Percentiles rank a stretch among this genome's conserved stretches.
phyloP scores from a whole-genome alignment of 2,113 vertebrate genomes.

The Tauraco erythrolophus region DNA sequence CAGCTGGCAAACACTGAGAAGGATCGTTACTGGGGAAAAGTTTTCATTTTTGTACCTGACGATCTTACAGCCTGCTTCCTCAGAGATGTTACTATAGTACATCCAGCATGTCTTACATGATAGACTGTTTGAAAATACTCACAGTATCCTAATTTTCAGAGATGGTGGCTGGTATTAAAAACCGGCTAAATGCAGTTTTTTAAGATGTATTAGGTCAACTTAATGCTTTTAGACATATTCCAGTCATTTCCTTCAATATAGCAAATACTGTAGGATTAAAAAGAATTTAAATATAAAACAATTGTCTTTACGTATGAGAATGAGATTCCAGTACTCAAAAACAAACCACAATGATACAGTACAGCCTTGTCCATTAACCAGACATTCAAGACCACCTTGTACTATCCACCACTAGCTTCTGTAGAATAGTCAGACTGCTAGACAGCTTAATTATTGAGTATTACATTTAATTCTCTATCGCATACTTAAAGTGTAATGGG shows the following conservation, averaged over 20 bases:
- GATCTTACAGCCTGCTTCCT: not conserved
- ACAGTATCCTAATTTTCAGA: not conserved
- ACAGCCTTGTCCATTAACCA: not conserved
- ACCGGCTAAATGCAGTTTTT: not conserved
- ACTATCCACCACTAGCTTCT: not conserved
- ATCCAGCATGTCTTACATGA: not conserved
- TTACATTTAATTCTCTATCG: not conserved
- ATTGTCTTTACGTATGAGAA: not conserved
- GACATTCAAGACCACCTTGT: not conserved
- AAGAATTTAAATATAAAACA: not conserved
- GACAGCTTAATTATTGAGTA: not conserved
- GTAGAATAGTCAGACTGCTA: not conserved
- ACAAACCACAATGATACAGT: not conserved
- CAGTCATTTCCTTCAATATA: not conserved
- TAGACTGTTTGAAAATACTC: not conserved
- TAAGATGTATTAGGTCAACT: not conserved
- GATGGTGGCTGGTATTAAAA: not conserved
- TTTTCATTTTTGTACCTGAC: not conserved
- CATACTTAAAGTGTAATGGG: accelerated
- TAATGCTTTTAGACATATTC: not conserved
- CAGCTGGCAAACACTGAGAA: not conserved
- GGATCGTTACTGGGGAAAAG: not conserved
- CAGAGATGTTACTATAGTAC: not conserved
- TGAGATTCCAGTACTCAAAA: not conserved
- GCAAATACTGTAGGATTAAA: not conserved